Conservation (phyloP, 2,888 invertebrate species). For the Phyllotreta cruciferae region DNA sequence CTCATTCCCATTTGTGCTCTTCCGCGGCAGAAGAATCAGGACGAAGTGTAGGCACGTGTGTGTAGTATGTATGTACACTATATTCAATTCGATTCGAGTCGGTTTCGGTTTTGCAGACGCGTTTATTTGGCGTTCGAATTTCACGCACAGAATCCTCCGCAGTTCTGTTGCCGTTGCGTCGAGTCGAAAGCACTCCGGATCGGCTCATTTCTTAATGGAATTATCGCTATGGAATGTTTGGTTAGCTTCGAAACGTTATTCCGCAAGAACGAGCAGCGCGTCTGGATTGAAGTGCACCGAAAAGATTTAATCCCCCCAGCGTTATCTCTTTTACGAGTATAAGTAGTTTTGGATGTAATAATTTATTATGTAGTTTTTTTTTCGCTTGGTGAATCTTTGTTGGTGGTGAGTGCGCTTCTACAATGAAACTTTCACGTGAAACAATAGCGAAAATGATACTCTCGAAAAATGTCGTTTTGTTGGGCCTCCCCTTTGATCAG, state of each 20-base stretch:
- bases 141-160: constrained; percentile 46
- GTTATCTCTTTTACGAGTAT: too few species aligned
- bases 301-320: constrained; percentile 1
- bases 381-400: too few species aligned
- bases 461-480: constrained; percentile 3
- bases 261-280: constrained; percentile 43
- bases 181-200: constrained; percentile 56
- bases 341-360: too few species aligned
- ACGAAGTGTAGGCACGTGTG: too few species aligned
- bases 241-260: constrained; percentile 37
- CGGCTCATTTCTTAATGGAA: constrained; percentile 61
- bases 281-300: constrained; percentile 35
- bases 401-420: too few species aligned
- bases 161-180: constrained; percentile 35
- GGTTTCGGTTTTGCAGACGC: constrained; percentile 44
- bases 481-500: constrained; percentile 9
- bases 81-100: constrained; percentile 32
- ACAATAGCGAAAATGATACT: too few species aligned
- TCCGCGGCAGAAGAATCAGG: too few species aligned
- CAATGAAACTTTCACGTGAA: too few species aligned
- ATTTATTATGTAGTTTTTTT: too few species aligned
- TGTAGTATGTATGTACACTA: too few species aligned
- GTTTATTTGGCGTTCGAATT: constrained; percentile 59
- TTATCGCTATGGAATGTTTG: constrained; percentile 57
- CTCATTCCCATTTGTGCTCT: too few species aligned